These are phyloP conservation scores for Xenentodon cancila DNA, from an alignment of 2,797 vertebrate species.

Conservation along the genomic window DNA sequence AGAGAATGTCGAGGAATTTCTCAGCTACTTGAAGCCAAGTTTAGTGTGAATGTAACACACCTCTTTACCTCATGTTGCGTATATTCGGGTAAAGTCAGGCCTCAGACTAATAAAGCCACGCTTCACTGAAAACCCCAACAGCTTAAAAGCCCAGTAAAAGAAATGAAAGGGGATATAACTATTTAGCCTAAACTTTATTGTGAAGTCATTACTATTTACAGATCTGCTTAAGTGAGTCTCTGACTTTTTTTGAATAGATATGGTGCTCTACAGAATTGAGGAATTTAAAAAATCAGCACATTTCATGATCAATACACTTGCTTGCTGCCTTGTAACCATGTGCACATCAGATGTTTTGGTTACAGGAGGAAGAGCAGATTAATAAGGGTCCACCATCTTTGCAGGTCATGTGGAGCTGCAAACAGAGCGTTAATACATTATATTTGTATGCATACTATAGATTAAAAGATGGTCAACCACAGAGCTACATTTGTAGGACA, in stretches of 20 bases:
- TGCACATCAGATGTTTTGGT: constrained; percentile 48
- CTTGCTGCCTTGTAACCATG: not conserved
- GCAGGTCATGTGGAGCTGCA: no score
- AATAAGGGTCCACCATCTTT: no score
- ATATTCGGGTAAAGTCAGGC: constrained; percentile 41
- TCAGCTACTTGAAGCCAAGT: not conserved
- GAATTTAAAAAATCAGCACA: constrained; percentile 8
- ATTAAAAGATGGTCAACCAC: no score
- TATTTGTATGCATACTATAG: no score
- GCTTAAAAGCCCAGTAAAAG: constrained; percentile 66
- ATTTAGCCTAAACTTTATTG: constrained; percentile 52
- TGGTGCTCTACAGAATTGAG: constrained; percentile 6
- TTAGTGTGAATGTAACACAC: constrained; percentile 11
- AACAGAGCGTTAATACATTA: no score
- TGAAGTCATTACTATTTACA: constrained; percentile 49
- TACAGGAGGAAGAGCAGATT: no score
- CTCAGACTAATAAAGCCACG: constrained; percentile 58
- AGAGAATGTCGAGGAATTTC: not conserved
- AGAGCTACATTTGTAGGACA: no score
- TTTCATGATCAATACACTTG: constrained; percentile 11
- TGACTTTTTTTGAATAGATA: no score
- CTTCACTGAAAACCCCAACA: constrained; percentile 57
- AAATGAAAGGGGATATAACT: constrained; percentile 41
- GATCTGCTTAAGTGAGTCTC: constrained; percentile 1
- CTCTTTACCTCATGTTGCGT: constrained; percentile 49